Evolutionary conservation across 2,888 invertebrate genomes (phyloP).

Genomic region (Polia nebulosa): DNA sequence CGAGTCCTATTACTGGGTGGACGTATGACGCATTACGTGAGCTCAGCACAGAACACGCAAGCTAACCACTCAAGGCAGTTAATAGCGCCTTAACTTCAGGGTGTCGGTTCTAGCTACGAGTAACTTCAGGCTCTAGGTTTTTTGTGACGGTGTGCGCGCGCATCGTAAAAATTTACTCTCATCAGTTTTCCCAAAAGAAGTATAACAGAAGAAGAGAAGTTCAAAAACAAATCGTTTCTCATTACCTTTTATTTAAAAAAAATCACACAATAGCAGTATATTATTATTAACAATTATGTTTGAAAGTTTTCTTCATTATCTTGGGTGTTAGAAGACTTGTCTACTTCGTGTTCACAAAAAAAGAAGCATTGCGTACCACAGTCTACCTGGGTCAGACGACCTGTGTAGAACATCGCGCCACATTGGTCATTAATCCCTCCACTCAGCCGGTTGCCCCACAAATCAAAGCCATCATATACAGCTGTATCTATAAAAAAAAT

Average conservation of each 20-base stretch:
- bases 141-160: no score
- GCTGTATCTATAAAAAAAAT: slow-evolving; percentile 26
- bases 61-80: no score
- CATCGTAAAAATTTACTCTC: no score
- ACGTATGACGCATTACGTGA: no score
- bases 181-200: no score
- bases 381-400: slow-evolving; percentile 27
- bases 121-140: no score
- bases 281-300: neutral
- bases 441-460: slow-evolving; percentile 12
- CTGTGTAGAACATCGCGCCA: slow-evolving; percentile 37
- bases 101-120: no score
- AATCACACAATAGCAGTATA: neutral
- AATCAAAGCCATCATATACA: slow-evolving; percentile 14
- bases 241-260: neutral
- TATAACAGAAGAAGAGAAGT: no score
- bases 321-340: neutral
- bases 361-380: slow-evolving; percentile 30
- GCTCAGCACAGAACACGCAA: no score
- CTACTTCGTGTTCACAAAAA: slow-evolving; percentile 34
- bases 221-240: neutral
- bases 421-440: slow-evolving; percentile 28
- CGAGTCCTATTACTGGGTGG: no score
- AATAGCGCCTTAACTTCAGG: no score
- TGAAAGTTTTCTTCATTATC: slow-evolving; percentile 15